Evolutionary conservation across 2,797 vertebrate genomes (phyloP), one percentile per base, ranked within the genome.

Genomic region (Diceros bicornis): DNA sequence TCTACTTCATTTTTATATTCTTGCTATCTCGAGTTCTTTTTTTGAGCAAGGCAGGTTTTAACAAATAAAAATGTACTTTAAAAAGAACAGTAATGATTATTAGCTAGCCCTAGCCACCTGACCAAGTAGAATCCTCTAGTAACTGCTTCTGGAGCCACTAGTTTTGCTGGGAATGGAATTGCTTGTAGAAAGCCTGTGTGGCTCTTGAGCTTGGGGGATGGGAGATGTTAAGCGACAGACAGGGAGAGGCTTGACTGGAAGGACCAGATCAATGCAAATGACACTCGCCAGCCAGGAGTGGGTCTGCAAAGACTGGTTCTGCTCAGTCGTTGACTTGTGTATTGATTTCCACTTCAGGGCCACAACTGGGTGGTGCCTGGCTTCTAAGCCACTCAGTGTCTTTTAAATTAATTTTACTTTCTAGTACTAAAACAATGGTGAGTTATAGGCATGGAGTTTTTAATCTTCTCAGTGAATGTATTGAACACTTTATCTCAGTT

Each of bases 101-200:
- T 34, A 82, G 61, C 57, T 66, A 59, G 37, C 8, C 17, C 4
- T 23, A 23, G 62, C 29, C 74, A 37, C 23, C 62, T 92, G 69
- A 72, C 47, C 69, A 79, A n/a, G 37, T 6, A 29, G 57, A 83
- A n/a, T 27, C 25, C 5, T 25, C 47, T n/a, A 92, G 89, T 83
- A 44, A 92, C 68, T 95, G 96, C 69, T 95, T 98, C 74, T 68
- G 81, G 89, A 97, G 92, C 64, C 95, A 88, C 83, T 72, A 71
- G 29, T 41, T 96, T 98, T 97, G 77, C 94, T 57, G 62, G 94
- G 96, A 79, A 78, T 95, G 94, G 82, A 97, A 96, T 97, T 97
- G 57, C 90, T 93, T 95, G 61, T 97, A 94, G 94, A 94, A 97
- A 85, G 62, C 66, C 95, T 78, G n/a, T 37, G 29, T 7, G 18